Conservation (phyloP, 1,140 invertebrate genomes). For the Maconellicoccus hirsutus region DNA sequence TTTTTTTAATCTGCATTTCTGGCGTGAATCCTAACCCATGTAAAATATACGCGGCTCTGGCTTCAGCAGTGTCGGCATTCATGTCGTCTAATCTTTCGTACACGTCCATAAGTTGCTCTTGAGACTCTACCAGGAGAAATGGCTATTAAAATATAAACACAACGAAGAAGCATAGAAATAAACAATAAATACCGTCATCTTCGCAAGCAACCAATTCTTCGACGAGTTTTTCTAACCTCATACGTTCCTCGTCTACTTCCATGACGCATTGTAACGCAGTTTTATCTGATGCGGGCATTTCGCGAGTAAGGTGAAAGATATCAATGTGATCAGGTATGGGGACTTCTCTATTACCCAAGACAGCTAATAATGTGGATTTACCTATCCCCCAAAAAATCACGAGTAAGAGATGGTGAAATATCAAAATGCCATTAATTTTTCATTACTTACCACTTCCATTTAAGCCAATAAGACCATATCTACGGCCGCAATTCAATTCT, state of each 20-base stretch:
- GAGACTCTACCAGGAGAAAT: slow-evolving; percentile 47
- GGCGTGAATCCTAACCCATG: slow-evolving; percentile 93
- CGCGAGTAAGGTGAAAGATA: slow-evolving; percentile 92
- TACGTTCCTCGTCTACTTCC: slow-evolving; percentile 93
- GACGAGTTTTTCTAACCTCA: slow-evolving; percentile 82
- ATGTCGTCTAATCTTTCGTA: slow-evolving; percentile 97
- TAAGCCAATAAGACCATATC: slow-evolving; percentile 91
- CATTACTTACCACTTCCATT: slow-evolving; percentile 88
- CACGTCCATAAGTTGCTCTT: slow-evolving; percentile 94
- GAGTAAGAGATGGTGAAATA: not conserved
- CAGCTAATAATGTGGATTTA: slow-evolving; percentile 86
- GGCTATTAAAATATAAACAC: too few relatives aligned
- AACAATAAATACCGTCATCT: slow-evolving; percentile 85
- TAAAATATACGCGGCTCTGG: slow-evolving; percentile 84
- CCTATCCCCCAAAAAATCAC: slow-evolving; percentile 38
- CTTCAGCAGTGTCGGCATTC: slow-evolving; percentile 87
- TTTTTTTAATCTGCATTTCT: slow-evolving; percentile 82
- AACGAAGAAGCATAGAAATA: too few relatives aligned
- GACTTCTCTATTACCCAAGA: slow-evolving; percentile 84
- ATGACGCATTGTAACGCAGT: slow-evolving; percentile 89
- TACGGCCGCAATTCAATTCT: slow-evolving; percentile 90
- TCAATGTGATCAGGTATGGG: slow-evolving; percentile 95
- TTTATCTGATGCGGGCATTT: slow-evolving; percentile 92
- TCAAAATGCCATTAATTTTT: not conserved
- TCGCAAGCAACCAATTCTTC: slow-evolving; percentile 76